phyloP scores from a whole-genome alignment of 2,113 vertebrate genomes.

The Beaufortia kweichowensis region DNA sequence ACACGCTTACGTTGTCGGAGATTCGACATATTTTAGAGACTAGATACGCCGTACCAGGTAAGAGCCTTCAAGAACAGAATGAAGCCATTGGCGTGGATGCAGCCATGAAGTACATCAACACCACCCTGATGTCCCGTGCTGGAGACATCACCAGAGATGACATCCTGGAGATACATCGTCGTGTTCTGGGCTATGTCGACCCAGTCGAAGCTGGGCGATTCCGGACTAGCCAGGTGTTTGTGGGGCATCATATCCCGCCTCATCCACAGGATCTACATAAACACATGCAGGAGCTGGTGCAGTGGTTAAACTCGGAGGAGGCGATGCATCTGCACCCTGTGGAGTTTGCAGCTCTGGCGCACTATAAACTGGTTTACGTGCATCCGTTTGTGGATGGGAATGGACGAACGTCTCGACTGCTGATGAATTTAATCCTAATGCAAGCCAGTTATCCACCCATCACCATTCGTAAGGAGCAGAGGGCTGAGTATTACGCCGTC shows the following conservation, averaged over 20 bases:
- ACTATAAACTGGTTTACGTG: conserved; percentile 96
- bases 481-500: conserved; percentile 87
- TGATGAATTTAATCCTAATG: conserved; percentile 97
- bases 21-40: conserved; percentile 97
- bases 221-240: conserved; percentile 87
- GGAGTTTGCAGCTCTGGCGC: conserved; percentile 89
- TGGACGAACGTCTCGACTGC: conserved; percentile 86
- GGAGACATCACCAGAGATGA: conserved; percentile 79
- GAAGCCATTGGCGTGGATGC: conserved; percentile 94
- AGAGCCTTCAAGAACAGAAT: conserved; percentile 93
- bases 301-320: conserved; percentile 96
- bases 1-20: conserved; percentile 90
- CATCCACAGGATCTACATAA: conserved; percentile 86
- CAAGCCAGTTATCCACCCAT: conserved; percentile 92
- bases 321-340: conserved; percentile 89
- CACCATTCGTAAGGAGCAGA: conserved; percentile 93
- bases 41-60: conserved; percentile 88
- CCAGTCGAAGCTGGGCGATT: conserved; percentile 90
- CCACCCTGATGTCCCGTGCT: conserved; percentile 81
- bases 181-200: conserved; percentile 93
- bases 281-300: conserved; percentile 90
- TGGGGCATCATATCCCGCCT: conserved; percentile 93
- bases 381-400: conserved; percentile 96
- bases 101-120: conserved; percentile 92
- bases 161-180: conserved; percentile 88